Base-by-base conservation (phyloP, 1,140 invertebrate species). In the Tetragonula clypearis region DNA sequence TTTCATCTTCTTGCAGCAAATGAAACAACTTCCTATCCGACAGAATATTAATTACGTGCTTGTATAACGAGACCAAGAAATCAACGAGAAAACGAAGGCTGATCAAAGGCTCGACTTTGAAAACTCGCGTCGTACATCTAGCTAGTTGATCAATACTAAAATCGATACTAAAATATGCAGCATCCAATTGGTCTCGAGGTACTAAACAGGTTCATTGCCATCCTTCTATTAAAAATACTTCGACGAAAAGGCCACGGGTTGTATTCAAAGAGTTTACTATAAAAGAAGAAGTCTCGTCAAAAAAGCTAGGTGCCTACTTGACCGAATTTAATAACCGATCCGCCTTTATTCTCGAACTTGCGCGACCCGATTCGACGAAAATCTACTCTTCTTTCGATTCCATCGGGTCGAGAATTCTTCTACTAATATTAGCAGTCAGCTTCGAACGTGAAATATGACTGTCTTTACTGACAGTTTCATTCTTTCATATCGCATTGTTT, bases 251-350 rank as follows among this genome's bases (percentile, higher is more conserved):
- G 30, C 15, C 26, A 14, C 9, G 5, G 23, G 12, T 21, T 21
- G 12, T n/a, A 15, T 6, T 79, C 77, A 68, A 79, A 79, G 77
- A 26, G 12, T 35, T 55, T 55, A 6, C 19, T 1, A 30, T 3
- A 53, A 30, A 30, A 30, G 35, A 68, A 30, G 41, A 74, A 49
- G 60, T 5, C 30, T 41, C 30, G 75, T 62, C 1, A 21, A 55
- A 60, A 75, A 26, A 35, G 55, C 17, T 23, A 71, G 23, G 69
- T 15, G 69, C 12, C 75, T 30, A 62, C 30, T 49, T 17, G 73
- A 84, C 26, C 79, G 73, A 62, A 55, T 79, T 69, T 62, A 58
- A 58, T 55, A 60, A 74, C n/a, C 35, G 60, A 49, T n/a, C 23
- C 21, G 41, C 11, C n/a, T 17, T 11, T 0, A n/a, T 2, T n/a